Evolutionary conservation across 2,113 vertebrate species (phyloP).

Genomic region (Tauraco erythrolophus): DNA sequence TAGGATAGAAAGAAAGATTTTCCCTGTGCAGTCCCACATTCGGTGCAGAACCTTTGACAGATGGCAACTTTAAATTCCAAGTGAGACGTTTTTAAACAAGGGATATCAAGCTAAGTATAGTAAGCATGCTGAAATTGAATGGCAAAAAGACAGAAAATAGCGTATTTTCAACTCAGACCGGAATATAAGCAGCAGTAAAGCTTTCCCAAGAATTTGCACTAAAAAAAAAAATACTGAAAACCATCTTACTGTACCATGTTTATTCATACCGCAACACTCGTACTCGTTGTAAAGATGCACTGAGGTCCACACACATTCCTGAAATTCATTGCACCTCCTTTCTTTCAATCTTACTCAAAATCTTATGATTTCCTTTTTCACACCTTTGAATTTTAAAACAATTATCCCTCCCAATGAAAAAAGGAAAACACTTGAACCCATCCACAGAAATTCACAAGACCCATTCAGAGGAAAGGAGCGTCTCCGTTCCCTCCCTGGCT

Average conservation of each 20-base stretch:
- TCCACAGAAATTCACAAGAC: background rate
- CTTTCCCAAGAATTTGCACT: background rate
- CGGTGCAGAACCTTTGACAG: background rate
- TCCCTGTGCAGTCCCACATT: background rate
- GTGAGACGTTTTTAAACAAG: background rate
- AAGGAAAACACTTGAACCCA: background rate
- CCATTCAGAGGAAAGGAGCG: accelerated
- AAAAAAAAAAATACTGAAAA: background rate
- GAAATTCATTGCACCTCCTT: background rate
- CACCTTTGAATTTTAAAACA: background rate
- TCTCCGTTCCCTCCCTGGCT: accelerated
- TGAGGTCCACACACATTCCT: background rate
- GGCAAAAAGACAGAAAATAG: background rate
- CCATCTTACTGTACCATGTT: background rate
- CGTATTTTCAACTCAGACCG: background rate
- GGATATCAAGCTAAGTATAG: background rate
- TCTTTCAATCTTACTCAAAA: background rate
- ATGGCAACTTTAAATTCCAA: background rate
- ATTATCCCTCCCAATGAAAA: background rate
- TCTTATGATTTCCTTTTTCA: background rate
- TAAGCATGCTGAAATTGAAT: background rate
- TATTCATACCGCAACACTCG: background rate
- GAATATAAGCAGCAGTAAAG: background rate
- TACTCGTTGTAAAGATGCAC: background rate
- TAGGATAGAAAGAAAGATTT: background rate